Evolutionary conservation across 2,888 invertebrate species (phyloP), one percentile per base, ranked within the genome.

Genomic region (Electrophaes corylata): DNA sequence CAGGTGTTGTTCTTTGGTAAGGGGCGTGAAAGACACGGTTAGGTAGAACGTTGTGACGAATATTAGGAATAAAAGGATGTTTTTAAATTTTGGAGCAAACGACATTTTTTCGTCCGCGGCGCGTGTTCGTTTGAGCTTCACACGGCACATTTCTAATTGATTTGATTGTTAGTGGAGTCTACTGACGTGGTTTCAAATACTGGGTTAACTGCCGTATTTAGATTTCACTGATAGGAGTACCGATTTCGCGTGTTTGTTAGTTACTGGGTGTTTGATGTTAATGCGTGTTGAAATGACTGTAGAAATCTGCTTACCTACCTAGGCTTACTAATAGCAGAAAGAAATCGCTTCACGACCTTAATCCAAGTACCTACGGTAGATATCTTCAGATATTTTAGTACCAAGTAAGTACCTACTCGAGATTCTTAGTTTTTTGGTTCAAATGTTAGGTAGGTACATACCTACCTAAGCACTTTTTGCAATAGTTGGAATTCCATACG

Each of bases 1-100:
- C 0, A 88, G 71, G 2, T 91, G 91, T 16, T 91, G 84, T 31
- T 89, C 82, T 66, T 90, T 91, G 0, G 83, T 71, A 1, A 84
- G 49, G 0, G 90, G 88, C 40, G 76, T 75, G 56, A 86, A 89
- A 0, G 87, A 79, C 20, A 80, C 50, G 0, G 79, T 76, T 0
- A 81, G 53, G 57, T 79, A 78, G 44, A 79, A 74, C 0, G 72
- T 66, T 0, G 76, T 73, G 0, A 69, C 37, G 26, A 84, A 76
- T 19, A 80, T 52, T 0, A 84, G 29, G 14, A 79, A 72, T 6
- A 81, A 29, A 16, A 78, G 60, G 1, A 72, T 61, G 55, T 66
- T 58, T 20, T 61, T 8, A 14, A 66, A 35, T 62, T 50, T 63
- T 5, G 45, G 47, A 63, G 56, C 35, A 6, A 55, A 57, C 54